Evolutionary conservation across 2,888 invertebrate genomes (phyloP).

Genomic region (Buathra laborator): DNA sequence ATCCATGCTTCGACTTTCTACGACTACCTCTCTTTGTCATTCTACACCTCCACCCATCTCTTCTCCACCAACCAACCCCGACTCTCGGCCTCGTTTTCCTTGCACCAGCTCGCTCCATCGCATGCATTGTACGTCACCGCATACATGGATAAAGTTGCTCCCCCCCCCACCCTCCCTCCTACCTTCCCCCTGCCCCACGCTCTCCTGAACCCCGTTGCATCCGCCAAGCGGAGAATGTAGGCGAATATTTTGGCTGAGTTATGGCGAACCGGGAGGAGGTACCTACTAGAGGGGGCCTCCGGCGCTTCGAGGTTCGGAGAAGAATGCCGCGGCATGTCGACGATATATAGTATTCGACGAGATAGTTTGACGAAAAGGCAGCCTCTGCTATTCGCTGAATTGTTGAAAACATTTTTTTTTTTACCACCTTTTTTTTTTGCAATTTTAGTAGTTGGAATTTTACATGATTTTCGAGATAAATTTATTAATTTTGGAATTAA

Average conservation of each 20-base stretch:
- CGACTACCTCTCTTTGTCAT: conserved; percentile 56
- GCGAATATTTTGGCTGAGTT: conserved; percentile 83
- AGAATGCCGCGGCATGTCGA: conserved; percentile 61
- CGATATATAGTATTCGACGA: conserved; percentile 52
- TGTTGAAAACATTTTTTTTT: conserved; percentile 57
- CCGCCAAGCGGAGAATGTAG: conserved; percentile 78
- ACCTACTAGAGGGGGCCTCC: conserved; percentile 53
- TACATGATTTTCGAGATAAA: not conserved
- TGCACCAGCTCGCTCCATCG: conserved; percentile 72
- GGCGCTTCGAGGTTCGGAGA: conserved; percentile 54
- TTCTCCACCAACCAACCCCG: conserved; percentile 62
- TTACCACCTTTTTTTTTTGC: too few relatives aligned
- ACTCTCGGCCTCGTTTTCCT: conserved; percentile 62
- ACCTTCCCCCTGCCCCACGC: conserved; percentile 60
- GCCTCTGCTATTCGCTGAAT: conserved; percentile 56
- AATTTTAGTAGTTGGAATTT: not conserved
- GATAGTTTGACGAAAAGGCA: conserved; percentile 52
- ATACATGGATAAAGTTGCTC: conserved; percentile 78
- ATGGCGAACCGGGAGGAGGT: conserved; percentile 71
- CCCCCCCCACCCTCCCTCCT: conserved; percentile 64
- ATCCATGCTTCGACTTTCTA: conserved; percentile 43
- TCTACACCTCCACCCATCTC: conserved; percentile 57
- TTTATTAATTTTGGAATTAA: too few relatives aligned
- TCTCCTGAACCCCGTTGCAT: conserved; percentile 32
- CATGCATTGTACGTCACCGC: conserved; percentile 76